These are phyloP conservation scores for Hartigia nigra DNA, from an alignment of 2,888 invertebrate species.

Conservation along the genomic window DNA sequence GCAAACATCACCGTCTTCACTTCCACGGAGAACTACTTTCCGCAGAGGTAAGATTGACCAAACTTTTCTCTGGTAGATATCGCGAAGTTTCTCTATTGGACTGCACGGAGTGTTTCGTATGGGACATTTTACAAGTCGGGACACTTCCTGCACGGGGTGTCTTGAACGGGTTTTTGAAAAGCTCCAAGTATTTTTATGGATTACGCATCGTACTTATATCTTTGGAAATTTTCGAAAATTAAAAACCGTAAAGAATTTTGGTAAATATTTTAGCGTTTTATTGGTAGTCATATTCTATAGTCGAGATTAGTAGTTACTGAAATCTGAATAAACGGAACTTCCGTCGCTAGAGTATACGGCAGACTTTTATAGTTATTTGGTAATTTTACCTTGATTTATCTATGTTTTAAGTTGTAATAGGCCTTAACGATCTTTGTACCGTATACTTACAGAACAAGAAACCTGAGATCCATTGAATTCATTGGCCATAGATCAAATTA, in stretches of 20 bases:
- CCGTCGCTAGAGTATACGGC: not conserved
- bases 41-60: conserved; percentile 6
- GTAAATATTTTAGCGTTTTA: not conserved
- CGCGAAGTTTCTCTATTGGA: not conserved
- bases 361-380: not conserved
- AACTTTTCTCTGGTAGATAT: not conserved
- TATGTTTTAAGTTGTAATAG: not conserved
- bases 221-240: not conserved
- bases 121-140: not conserved
- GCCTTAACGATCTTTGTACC: not conserved
- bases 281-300: not conserved
- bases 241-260: not conserved
- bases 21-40: conserved; percentile 9
- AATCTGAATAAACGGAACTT: not conserved
- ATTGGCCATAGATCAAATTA: not conserved
- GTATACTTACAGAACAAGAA: not conserved
- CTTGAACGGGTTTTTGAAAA: not conserved
- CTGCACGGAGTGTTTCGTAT: not conserved
- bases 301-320: not conserved
- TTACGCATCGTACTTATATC: not conserved
- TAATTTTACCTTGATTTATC: not conserved
- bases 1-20: conserved; percentile 21
- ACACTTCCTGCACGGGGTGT: not conserved
- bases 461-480: not conserved
- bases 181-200: not conserved